These are phyloP conservation scores for Pogonus chalceus DNA, from an alignment of 1,140 invertebrate species.

Conservation along the genomic window DNA sequence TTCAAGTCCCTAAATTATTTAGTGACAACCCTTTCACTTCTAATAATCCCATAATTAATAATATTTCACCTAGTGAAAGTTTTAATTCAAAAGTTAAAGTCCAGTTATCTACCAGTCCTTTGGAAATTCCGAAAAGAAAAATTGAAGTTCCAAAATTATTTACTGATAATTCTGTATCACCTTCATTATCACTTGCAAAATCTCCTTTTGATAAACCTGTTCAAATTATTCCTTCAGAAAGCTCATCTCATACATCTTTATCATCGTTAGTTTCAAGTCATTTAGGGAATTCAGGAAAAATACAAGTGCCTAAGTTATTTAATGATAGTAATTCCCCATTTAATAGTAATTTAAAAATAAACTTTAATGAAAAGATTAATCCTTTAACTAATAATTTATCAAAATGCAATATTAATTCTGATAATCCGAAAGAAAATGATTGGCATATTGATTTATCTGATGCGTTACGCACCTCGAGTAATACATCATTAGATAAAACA, in stretches of 20 bases:
- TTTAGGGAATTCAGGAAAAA: slow-evolving; percentile 9
- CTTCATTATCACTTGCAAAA: slow-evolving; percentile 12
- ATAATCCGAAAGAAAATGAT: slow-evolving; percentile 10
- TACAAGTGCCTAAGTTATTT: not conserved
- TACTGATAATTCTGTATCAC: slow-evolving; percentile 8
- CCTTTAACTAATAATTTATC: not conserved
- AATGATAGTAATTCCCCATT: no score
- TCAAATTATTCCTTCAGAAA: not conserved
- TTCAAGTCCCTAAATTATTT: not conserved
- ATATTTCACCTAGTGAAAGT: no score
- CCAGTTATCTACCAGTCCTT: no score
- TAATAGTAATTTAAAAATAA: no score
- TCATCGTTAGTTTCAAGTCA: slow-evolving; percentile 20
- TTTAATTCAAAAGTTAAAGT: no score
- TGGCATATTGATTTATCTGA: slow-evolving; percentile 26
- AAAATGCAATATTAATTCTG: slow-evolving; percentile 1
- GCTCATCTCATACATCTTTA: slow-evolving; percentile 10
- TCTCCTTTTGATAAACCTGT: slow-evolving; percentile 13
- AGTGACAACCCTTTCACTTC: no score
- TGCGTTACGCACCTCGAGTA: slow-evolving; percentile 21
- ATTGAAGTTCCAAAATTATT: slow-evolving; percentile 17
- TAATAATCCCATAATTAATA: no score
- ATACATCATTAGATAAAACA: slow-evolving; percentile 6
- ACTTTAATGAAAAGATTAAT: not conserved
- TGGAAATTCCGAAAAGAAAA: slow-evolving; percentile 13